Conservation (phyloP, 2,113 vertebrate species). For the Suncus etruscus region DNA sequence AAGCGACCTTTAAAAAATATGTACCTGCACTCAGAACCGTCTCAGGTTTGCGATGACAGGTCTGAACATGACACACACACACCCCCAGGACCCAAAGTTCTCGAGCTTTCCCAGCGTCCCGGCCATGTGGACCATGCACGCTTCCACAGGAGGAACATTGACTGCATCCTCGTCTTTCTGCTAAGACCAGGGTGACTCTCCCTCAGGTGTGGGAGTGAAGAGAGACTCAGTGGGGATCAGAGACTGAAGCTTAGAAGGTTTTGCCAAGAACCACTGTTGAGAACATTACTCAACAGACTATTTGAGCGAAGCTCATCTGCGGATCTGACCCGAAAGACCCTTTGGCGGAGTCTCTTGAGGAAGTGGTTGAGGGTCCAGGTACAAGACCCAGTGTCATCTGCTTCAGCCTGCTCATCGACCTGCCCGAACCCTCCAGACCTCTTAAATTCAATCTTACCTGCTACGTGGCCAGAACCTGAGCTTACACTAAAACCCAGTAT, state of each 20-base stretch:
- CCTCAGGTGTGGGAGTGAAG: not conserved
- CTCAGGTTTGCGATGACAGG: slow-evolving; percentile 30
- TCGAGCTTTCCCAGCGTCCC: not conserved
- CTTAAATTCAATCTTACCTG: no score
- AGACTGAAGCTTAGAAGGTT: no score
- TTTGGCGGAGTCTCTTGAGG: no score
- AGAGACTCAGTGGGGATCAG: not conserved
- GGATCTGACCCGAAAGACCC: no score
- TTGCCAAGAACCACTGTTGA: no score
- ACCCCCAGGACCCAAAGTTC: not conserved
- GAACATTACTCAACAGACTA: no score
- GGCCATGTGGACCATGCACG: not conserved
- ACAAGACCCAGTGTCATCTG: no score
- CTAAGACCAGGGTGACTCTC: not conserved
- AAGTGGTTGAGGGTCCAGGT: no score
- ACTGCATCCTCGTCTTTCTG: not conserved
- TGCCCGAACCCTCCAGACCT: no score
- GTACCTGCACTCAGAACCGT: slow-evolving; percentile 15
- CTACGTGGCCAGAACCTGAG: no score
- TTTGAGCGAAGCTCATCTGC: not conserved
- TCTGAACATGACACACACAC: not conserved
- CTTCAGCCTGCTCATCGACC: no score
- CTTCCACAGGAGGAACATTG: not conserved
- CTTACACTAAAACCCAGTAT: no score
- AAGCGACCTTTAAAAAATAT: not conserved